Evolutionary conservation across 2,888 invertebrate genomes (phyloP), one percentile per base, ranked within the genome.

Genomic region (Drosophila dives): DNA sequence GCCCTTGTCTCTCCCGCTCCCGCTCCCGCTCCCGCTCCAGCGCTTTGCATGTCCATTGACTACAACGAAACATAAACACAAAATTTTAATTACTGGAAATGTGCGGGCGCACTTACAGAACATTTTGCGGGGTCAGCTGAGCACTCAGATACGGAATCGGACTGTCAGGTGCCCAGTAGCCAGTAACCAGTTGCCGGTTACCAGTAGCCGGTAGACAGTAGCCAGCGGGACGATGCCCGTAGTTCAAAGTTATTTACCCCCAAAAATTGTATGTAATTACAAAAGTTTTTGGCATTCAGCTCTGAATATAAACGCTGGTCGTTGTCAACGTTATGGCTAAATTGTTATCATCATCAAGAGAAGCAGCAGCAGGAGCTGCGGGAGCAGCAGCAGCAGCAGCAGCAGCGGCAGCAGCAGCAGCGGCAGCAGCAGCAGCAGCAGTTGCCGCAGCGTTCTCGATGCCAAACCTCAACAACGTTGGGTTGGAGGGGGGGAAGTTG

Each of bases 201-300:
- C 56, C 29, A 32, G 56, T 29, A n/a, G 34, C 55, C 55, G 50
- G 76, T 59, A 65, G 75, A 63, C 64, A 67, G 45, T 40, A 66
- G 60, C 61, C 68, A 62, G 73, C 59, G 56, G 61, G 63, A 20
- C 17, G 38, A 54, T 42, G 69, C 20, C 64, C 73, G 63, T 79
- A 80, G 90, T 79, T 83, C 77, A 89, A 90, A 90, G 81, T 83
- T 88, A 85, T 88, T 90, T 83, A 81, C 76, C 85, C 80, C 83
- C 83, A 85, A 90, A 85, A 86, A 86, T 89, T 71, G 86, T 80
- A 80, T 81, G 81, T 88, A 91, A 91, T 91, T 90, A 86, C 90
- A 82, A 91, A 91, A 91, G 84, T 91, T 91, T 91, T 86, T 77
- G 88, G 83, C 73, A 88, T 74, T 79, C 75, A 73, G 20, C 77